A percentile compares a stretch with the other conserved stretches of the same genome.
These are phyloP conservation scores for Xestia sexstrigata DNA, from an alignment of 2,888 invertebrate species.

Conservation along the genomic window DNA sequence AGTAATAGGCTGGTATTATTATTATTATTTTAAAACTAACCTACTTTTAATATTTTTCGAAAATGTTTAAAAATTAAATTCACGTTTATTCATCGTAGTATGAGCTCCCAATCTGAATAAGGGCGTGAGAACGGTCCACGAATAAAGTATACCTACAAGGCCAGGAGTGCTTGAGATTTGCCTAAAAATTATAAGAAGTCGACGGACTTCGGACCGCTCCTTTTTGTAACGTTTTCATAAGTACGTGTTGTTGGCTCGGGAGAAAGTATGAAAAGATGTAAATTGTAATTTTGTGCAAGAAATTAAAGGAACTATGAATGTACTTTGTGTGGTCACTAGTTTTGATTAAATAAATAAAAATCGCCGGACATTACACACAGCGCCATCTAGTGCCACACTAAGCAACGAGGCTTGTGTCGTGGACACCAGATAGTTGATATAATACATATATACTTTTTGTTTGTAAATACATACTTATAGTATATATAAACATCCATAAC, in stretches of 20 bases:
- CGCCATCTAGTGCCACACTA: too few relatives aligned
- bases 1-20: too few relatives aligned
- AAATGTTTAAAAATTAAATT: background rate
- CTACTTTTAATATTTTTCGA: background rate
- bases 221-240: slow-evolving; percentile 28
- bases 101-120: slow-evolving; percentile 21
- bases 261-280: slow-evolving; percentile 16
- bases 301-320: background rate
- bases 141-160: slow-evolving; percentile 35
- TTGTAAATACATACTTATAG: too few relatives aligned
- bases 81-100: slow-evolving; percentile 29
- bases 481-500: too few relatives aligned
- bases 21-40: background rate
- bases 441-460: too few relatives aligned
- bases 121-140: slow-evolving; percentile 16
- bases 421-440: too few relatives aligned
- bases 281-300: slow-evolving; percentile 6
- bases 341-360: too few relatives aligned
- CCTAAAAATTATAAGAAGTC: slow-evolving; percentile 47
- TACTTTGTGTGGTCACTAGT: background rate
- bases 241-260: slow-evolving; percentile 1
- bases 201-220: background rate
- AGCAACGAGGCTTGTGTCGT: too few relatives aligned
- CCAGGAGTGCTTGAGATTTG: slow-evolving; percentile 50
- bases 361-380: too few relatives aligned